Base-by-base conservation (phyloP, 2,888 invertebrate genomes). In the Drosophila emarginata region DNA sequence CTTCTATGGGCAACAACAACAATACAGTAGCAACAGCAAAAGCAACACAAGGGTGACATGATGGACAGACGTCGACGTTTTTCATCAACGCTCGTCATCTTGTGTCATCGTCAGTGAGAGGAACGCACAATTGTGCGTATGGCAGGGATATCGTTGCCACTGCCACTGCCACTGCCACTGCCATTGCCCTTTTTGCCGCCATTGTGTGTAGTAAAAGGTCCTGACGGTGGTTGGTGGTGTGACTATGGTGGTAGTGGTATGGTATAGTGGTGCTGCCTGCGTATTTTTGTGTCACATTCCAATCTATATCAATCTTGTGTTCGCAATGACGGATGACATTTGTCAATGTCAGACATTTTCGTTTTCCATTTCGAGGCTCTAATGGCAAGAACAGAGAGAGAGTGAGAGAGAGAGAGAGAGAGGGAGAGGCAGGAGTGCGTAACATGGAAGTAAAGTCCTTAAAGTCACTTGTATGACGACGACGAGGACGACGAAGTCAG, bases 261-360 rank as follows among this genome's bases (percentile, higher is more conserved):
- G 67, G 76, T 4, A 4, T 80, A 79, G 79, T 74, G 76, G 77
- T 89, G 79, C 83, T 89, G 89, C 81, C 83, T 89, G 89, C 81
- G 88, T 89, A 83, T 89, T 89, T 90, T 90, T 92, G 86, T 90
- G 91, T 91, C 92, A 91, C 91, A 91, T 91, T 91, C 90, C 91
- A 91, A 91, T 92, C 92, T 91, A 91, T 91, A 91, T 91, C 92
- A 92, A 91, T 91, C 91, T 92, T 91, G 86, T 91, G 91, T 91
- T 91, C 90, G 90, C 91, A 92, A 91, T 91, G 91, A 91, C 91
- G 91, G 91, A 92, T 91, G 91, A 87, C 90, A 92, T 91, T 91
- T 91, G 91, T 91, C 91, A 91, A 91, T 91, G 92, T 91, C 91
- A 91, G 91, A 90, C 91, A 90, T 91, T 91, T 91, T 91, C 90